Base-by-base conservation (phyloP, 2,797 vertebrate genomes). In the Taeniopygia guttata region DNA sequence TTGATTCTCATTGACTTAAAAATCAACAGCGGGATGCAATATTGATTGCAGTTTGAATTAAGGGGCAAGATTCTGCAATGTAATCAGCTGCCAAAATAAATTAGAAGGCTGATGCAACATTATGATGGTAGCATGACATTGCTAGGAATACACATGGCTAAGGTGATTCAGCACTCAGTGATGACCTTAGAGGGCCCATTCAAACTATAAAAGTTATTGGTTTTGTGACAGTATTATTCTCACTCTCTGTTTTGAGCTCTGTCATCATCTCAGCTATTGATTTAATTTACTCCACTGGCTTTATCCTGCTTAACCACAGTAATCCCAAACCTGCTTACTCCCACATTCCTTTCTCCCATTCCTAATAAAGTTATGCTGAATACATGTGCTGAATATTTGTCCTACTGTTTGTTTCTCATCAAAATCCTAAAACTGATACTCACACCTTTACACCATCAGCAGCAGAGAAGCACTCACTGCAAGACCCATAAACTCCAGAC, bases 211-310 rank as follows among this genome's bases (percentile, higher is more conserved):
- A 43, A 36, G 5, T 19, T 82, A 51, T 56, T 63, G 18, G 46
- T 17, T 69, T 81, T 26, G 36, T 79, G 77, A 52, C 67, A 63
- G 8, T 42, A 40, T 29, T 82, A 60, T 54, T 93, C 49, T 59
- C 58, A 66, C 43, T 59, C 42, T 76, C 23, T 81, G 36, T 73
- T 94, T 89, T 87, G n/a, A 84, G 43, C 36, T 59, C 40, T 91
- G 75, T 54, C 78, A 91, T 89, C 49, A n/a, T 72, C 72, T 92
- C 75, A 66, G 92, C 78, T 92, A 86, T 72, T 91, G 87, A 89
- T 93, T 93, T 94, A 89, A 95, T 92, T 89, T 93, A 86, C 82
- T 93, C 66, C 59, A 23, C 59, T 58, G 26, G n/a, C 45, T 95
- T 95, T 94, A 91, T 81, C 78, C 92, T 89, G 45, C 84, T 95